Conservation (phyloP, 2,797 vertebrate species). For the Chiloscyllium punctatum region DNA sequence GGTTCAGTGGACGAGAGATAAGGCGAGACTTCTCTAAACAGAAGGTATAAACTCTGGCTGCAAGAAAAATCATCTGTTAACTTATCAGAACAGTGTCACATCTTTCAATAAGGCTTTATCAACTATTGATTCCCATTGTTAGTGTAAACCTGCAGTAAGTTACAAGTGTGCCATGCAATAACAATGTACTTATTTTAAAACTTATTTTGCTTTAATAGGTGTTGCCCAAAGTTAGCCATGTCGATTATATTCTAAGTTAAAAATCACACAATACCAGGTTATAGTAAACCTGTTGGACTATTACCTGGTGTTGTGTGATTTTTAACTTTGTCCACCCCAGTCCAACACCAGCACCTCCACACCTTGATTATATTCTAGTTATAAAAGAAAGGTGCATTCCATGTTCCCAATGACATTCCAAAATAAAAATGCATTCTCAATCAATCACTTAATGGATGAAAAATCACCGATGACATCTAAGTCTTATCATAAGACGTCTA, state of each 20-base stretch:
- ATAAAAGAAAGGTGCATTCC: neutral
- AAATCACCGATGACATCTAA: neutral
- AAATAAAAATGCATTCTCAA: neutral
- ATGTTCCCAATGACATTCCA: neutral
- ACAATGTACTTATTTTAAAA: neutral
- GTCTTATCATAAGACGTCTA: neutral
- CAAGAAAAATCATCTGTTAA: constrained; percentile 5
- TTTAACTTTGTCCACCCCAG: no score
- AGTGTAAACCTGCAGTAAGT: neutral
- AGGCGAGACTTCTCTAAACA: constrained; percentile 88
- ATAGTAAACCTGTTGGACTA: no score
- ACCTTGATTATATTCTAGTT: neutral
- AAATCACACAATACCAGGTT: no score
- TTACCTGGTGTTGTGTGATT: no score
- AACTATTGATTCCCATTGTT: neutral
- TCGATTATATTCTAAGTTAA: neutral
- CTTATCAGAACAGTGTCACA: neutral
- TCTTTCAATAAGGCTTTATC: neutral
- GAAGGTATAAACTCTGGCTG: constrained; percentile 76
- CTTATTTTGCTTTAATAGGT: neutral
- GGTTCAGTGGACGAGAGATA: constrained; percentile 62
- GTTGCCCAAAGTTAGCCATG: neutral
- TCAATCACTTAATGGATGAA: neutral
- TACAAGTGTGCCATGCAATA: neutral
- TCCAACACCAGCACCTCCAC: no score